phyloP scores from a whole-genome alignment of 2,888 invertebrate species.

The Busseola fusca region DNA sequence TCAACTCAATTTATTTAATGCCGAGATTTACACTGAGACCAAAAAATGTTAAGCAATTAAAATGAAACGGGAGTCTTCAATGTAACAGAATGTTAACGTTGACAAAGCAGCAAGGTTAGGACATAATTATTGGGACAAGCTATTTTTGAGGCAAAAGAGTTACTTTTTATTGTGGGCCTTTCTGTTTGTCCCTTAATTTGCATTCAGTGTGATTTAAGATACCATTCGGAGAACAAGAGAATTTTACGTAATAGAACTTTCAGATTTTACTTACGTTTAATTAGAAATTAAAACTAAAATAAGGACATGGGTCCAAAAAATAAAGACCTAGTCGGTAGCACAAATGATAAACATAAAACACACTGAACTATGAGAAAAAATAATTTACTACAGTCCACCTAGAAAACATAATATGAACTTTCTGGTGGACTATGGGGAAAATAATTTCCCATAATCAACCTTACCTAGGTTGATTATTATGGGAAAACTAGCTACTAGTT shows the following conservation, averaged over 20 bases:
- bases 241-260: conserved; percentile 5
- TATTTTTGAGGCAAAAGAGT: conserved; percentile 27
- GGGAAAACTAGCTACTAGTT: too few species aligned
- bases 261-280: background rate
- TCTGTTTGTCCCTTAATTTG: conserved; percentile 4
- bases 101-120: conserved; percentile 25
- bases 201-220: conserved; percentile 22
- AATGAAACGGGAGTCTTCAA: conserved; percentile 26
- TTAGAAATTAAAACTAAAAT: background rate
- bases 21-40: conserved; percentile 14
- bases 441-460: too few species aligned
- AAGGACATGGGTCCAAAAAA: background rate
- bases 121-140: conserved; percentile 43
- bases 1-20: conserved; percentile 22
- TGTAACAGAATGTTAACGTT: conserved; percentile 34
- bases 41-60: conserved; percentile 54
- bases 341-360: background rate
- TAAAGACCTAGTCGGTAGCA: background rate
- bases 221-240: background rate
- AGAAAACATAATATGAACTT: too few species aligned
- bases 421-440: too few species aligned
- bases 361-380: too few species aligned
- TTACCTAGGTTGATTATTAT: too few species aligned
- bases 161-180: conserved; percentile 25
- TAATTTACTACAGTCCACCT: too few species aligned